These are phyloP conservation scores for Drosophila helvetica DNA, from an alignment of 2,888 invertebrate species.

Conservation along the genomic window DNA sequence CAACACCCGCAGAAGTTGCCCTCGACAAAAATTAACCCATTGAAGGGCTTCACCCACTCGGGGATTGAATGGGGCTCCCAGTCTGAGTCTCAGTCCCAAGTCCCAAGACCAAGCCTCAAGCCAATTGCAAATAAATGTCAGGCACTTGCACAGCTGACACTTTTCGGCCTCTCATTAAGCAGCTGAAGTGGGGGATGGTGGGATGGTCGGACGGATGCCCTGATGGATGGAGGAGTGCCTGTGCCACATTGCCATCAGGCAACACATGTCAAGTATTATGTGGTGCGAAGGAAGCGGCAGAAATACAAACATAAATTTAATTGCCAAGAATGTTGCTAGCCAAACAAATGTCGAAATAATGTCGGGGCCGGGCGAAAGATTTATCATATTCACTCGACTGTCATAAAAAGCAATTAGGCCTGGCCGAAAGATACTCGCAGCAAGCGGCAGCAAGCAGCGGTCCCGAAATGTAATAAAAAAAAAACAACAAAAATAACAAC, in stretches of 20 bases:
- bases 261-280: slow-evolving; percentile 68
- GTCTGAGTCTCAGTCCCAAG: slow-evolving; percentile 25
- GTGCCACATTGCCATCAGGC: slow-evolving; percentile 35
- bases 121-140: slow-evolving; percentile 70
- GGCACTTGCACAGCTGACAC: slow-evolving; percentile 70
- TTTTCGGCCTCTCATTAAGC: slow-evolving; percentile 30
- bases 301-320: slow-evolving; percentile 62
- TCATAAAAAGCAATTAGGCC: slow-evolving; percentile 77
- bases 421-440: slow-evolving; percentile 54
- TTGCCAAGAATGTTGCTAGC: slow-evolving; percentile 69
- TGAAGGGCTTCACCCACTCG: slow-evolving; percentile 44
- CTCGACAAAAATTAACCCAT: slow-evolving; percentile 31
- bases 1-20: slow-evolving; percentile 39
- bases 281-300: slow-evolving; percentile 37
- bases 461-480: slow-evolving; percentile 54
- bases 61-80: slow-evolving; percentile 14
- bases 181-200: neutral
- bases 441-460: slow-evolving; percentile 48
- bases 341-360: slow-evolving; percentile 53
- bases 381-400: slow-evolving; percentile 75
- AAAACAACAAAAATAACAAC: slow-evolving; percentile 27
- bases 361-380: slow-evolving; percentile 55
- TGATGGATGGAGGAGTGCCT: neutral
- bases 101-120: slow-evolving; percentile 49
- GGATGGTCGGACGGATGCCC: neutral